Evolutionary conservation across 2,797 vertebrate genomes (phyloP).

Genomic region (Alcedo quadribrachys): DNA sequence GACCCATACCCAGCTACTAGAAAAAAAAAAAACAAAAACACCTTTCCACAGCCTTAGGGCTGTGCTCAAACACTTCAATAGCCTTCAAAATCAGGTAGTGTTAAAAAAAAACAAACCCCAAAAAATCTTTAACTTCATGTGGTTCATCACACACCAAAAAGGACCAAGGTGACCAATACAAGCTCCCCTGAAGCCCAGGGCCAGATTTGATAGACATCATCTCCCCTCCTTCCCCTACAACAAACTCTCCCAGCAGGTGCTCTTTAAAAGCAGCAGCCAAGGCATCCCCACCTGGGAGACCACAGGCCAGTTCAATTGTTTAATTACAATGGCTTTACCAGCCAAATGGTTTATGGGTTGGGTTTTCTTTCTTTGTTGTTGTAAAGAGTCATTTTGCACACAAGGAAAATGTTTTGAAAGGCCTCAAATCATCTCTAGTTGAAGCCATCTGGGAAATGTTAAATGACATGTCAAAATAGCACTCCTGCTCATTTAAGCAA

Average conservation of each 20-base stretch:
- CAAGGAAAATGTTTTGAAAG: neutral
- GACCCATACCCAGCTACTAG: neutral
- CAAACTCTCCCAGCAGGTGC: neutral
- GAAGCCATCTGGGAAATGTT: conserved; percentile 31
- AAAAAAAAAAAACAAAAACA: neutral
- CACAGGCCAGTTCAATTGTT: neutral
- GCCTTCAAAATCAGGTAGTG: neutral
- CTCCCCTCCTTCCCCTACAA: neutral
- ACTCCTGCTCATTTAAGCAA: conserved; percentile 9
- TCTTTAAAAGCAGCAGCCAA: neutral
- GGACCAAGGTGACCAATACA: neutral
- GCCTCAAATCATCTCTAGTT: neutral
- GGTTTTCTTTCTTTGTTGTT: neutral
- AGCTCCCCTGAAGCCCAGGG: neutral
- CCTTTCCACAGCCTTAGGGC: rapidly evolving
- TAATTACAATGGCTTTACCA: neutral
- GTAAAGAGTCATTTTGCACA: neutral
- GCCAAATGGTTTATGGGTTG: neutral
- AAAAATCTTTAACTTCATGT: neutral
- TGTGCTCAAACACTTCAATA: neutral
- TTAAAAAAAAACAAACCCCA: neutral
- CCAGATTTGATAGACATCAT: neutral
- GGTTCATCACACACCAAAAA: neutral
- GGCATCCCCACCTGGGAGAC: neutral
- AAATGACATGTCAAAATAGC: conserved; percentile 35